Evolutionary conservation across 1,140 invertebrate genomes (phyloP), one percentile per base, ranked within the genome.

Genomic region (Ceratoteleas bidentatus): DNA sequence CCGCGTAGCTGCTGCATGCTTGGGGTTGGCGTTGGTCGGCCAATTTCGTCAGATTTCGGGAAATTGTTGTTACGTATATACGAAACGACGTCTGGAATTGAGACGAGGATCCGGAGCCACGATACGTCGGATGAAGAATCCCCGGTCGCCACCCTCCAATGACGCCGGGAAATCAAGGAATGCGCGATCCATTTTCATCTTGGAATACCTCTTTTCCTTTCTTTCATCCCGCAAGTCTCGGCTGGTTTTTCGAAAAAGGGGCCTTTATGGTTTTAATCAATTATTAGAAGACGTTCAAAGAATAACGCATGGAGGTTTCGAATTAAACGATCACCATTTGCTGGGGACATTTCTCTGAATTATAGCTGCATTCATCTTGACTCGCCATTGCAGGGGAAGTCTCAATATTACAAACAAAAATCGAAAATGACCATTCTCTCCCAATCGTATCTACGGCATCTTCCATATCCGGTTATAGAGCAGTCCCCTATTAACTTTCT

Each of bases 1-100:
- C 81, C 88, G 86, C 76, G 85, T 77, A 86, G 80, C 84, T 79
- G 72, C 79, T 85, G 81, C 64, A 73, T 68, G 50, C 14, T 73
- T 82, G 56, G 66, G 64, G 70, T 80, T 81, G 56, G 45, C 58
- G 72, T 64, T 74, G 77, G 45, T 65, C 60, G 84, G 72, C 85
- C 87, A 89, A 89, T 89, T 90, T 90, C 84, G 83, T 87, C 91
- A 92, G 90, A 91, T 92, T 92, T 91, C 80, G 83, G 87, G 84
- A 90, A 91, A 90, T 90, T 90, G 90, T 91, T 91, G 88, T 87
- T 89, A 85, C 80, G 85, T 88, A 78, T 81, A 83, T 78, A 86
- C 79, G 85, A 76, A 89, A 87, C 85, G 87, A 87, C 82, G 83
- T 84, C 79, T 84, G 79, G 81, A 85, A 81, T 85, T 79, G 86